Percentiles rank a stretch among this genome's conserved stretches.
These are phyloP conservation scores for Acleris holmiana DNA, from an alignment of 2,888 invertebrate genomes.

Conservation along the genomic window DNA sequence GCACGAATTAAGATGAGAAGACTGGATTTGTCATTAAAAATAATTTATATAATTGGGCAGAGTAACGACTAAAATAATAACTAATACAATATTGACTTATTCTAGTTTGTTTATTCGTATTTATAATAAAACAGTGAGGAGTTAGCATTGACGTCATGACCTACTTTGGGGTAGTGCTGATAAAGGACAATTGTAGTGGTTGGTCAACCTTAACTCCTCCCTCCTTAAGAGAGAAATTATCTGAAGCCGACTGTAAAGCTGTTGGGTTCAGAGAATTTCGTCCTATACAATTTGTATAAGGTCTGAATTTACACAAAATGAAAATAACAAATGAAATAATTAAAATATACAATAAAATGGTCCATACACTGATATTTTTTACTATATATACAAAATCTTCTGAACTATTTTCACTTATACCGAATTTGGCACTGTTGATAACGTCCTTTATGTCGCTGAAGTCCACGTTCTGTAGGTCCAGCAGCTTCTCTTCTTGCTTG, in stretches of 20 bases:
- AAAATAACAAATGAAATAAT: background rate
- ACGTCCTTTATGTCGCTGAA: background rate
- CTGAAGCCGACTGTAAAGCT: conserved; percentile 7
- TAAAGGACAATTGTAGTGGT: background rate
- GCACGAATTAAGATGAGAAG: too few species aligned
- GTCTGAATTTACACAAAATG: background rate
- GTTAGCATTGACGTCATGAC: background rate
- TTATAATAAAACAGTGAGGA: background rate
- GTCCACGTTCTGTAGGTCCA: conserved; percentile 3
- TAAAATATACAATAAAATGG: conserved; percentile 1
- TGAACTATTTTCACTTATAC: background rate
- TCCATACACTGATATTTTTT: conserved; percentile 1
- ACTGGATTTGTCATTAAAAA: too few species aligned
- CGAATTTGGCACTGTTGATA: background rate
- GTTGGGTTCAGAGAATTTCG: conserved; percentile 5
- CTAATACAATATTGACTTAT: too few species aligned
- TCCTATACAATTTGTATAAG: too few species aligned
- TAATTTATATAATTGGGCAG: too few species aligned
- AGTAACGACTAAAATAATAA: too few species aligned
- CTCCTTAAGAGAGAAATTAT: conserved; percentile 12
- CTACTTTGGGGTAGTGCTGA: background rate
- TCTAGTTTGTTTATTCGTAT: background rate
- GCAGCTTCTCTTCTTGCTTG: background rate
- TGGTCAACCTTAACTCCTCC: conserved; percentile 7
- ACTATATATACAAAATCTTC: background rate